Conservation (phyloP, 2,113 vertebrate species). For the Podarcis raffonei region DNA sequence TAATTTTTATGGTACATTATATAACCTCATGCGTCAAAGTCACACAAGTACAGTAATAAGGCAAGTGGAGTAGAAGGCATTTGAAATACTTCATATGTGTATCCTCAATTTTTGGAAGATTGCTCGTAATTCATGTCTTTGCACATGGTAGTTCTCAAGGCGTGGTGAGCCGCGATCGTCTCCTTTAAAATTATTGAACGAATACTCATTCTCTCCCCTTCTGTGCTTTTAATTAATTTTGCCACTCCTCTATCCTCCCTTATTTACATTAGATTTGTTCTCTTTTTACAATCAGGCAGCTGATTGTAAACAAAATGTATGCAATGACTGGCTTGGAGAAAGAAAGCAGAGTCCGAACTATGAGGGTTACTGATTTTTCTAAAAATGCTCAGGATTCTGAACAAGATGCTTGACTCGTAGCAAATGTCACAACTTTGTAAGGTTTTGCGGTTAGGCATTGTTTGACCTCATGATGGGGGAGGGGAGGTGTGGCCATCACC, state of each 20-base stretch:
- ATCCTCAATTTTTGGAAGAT: constrained; percentile 23
- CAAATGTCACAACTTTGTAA: too few species aligned
- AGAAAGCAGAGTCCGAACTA: background rate
- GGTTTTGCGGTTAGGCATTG: too few species aligned
- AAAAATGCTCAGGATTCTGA: background rate
- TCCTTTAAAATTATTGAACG: constrained; percentile 36
- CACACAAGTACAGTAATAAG: background rate
- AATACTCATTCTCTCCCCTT: constrained; percentile 6
- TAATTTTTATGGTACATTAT: constrained; percentile 35
- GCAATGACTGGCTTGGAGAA: too few species aligned
- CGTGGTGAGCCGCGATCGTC: constrained; percentile 27
- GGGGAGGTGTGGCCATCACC: too few species aligned
- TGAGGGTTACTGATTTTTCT: background rate
- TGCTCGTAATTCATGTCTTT: constrained; percentile 47
- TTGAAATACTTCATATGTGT: background rate
- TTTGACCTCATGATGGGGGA: too few species aligned
- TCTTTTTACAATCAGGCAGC: too few species aligned
- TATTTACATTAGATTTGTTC: background rate
- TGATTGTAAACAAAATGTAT: background rate
- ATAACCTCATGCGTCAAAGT: constrained; percentile 14
- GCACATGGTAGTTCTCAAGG: constrained; percentile 22
- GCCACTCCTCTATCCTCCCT: background rate
- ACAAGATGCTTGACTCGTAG: background rate
- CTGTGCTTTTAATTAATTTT: constrained; percentile 16
- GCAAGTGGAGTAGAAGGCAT: background rate